Evolutionary conservation across 2,797 vertebrate species (phyloP).

Genomic region (Ctenosaura bakeri): DNA sequence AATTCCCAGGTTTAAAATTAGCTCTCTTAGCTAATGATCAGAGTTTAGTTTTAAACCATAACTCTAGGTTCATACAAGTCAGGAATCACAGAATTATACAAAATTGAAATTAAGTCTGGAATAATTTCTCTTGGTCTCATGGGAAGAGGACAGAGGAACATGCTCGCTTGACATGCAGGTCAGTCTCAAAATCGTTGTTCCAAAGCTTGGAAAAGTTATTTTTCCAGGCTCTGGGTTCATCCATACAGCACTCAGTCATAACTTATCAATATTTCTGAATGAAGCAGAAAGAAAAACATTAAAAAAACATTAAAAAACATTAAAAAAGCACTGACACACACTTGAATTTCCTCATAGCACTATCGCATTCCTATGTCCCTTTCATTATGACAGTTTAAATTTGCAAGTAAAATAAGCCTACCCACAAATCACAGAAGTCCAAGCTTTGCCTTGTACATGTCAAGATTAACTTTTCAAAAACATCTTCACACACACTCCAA

Average conservation of each 20-base stretch:
- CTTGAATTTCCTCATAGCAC: constrained; percentile 61
- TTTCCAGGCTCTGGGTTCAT: not conserved
- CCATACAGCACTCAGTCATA: not conserved
- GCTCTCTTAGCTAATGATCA: not conserved
- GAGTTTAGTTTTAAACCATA: not conserved
- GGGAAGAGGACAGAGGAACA: not conserved
- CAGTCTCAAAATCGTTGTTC: too few species aligned
- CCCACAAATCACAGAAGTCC: constrained; percentile 3
- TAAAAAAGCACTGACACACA: constrained; percentile 42
- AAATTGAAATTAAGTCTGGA: not conserved
- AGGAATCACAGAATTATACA: not conserved
- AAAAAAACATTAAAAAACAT: too few species aligned
- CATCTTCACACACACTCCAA: not conserved
- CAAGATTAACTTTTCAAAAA: not conserved
- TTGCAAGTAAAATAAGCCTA: constrained; percentile 66
- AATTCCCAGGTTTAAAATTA: not conserved
- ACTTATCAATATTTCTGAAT: not conserved
- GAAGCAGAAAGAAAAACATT: not conserved
- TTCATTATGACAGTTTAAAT: constrained; percentile 65
- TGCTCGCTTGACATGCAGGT: not conserved
- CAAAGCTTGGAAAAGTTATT: too few species aligned
- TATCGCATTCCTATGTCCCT: constrained; percentile 33
- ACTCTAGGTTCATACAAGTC: not conserved
- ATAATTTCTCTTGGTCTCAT: not conserved
- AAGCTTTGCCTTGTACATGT: not conserved